Percentiles rank a stretch among this genome's conserved stretches.
Conservation (phyloP, 2,888 invertebrate genomes). For the Pyralis farinalis region DNA sequence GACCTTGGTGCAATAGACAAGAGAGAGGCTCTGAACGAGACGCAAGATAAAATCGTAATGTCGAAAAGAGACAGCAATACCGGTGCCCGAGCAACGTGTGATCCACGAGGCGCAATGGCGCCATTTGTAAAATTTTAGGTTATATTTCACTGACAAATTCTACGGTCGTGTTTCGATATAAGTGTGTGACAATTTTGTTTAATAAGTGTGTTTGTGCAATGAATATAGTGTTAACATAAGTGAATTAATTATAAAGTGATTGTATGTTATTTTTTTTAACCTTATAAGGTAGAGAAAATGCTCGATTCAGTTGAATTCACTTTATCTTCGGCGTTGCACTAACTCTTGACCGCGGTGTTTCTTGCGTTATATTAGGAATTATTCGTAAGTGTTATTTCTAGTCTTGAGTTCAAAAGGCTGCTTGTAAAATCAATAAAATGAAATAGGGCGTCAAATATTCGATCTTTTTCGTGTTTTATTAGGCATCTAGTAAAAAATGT, state of each 20-base stretch:
- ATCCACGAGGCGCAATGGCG: conserved; percentile 38
- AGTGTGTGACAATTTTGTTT: conserved; percentile 15
- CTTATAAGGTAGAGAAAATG: too few species aligned
- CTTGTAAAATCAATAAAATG: too few species aligned
- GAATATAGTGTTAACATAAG: background rate
- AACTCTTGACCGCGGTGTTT: too few species aligned
- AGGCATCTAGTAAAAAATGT: too few species aligned
- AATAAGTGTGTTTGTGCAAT: conserved; percentile 6
- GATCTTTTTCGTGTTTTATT: too few species aligned
- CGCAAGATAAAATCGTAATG: conserved; percentile 10
- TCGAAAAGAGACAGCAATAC: conserved; percentile 30
- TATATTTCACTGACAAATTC: conserved; percentile 30
- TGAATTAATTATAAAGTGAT: background rate
- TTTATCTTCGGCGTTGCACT: too few species aligned
- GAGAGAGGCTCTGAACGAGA: conserved; percentile 28
- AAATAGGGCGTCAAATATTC: too few species aligned
- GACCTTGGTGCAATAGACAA: conserved; percentile 17
- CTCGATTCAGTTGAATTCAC: too few species aligned
- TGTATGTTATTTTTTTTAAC: too few species aligned
- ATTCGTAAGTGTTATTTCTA: too few species aligned
- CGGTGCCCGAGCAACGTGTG: conserved; percentile 54
- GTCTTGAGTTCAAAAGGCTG: too few species aligned
- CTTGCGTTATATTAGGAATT: too few species aligned
- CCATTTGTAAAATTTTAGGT: conserved; percentile 45
- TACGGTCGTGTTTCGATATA: background rate